Base-by-base conservation (phyloP, 2,797 vertebrate genomes). In the Dromococcyx pavoninus region DNA sequence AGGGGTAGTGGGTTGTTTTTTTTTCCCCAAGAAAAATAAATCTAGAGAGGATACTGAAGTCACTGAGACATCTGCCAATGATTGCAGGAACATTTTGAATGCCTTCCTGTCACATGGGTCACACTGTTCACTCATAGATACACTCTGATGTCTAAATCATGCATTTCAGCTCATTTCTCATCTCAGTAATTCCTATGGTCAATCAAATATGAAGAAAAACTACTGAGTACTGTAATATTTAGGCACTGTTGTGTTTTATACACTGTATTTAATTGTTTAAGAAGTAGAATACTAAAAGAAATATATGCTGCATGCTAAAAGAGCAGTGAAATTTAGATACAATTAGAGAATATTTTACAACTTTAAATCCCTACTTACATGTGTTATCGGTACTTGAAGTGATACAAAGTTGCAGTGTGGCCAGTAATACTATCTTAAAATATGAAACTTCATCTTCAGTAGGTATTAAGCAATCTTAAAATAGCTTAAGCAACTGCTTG, bases 381-480 rank as follows among this genome's bases (percentile, higher is more conserved):
- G 17, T 78, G 61, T 44, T 80, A 24, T 82, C 48, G 80, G 35
- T 33, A 79, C 21, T 1, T 44, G 32, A n/a, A 88, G 16, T 18
- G 32, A 35, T 14, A 56, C 11, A 1, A 1, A 71, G 12, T 48
- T 86, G 39, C 37, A 64, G 11, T 22, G 44, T 53, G 41, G 35
- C 44, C 25, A 32, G 57, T 57, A 83, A 88, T 5, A 33, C 16
- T 54, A 88, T 39, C 56, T 86, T 44, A 44, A 89, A 67, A 24
- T 23, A 53, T 4, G 53, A 65, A 86, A 83, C 33, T 88, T 64
- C 18, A 67, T 88, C 69, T 85, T 19, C 44, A 77, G 21, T 27
- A 88, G n/a, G 25, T 37, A 73, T 75, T 44, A 83, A 67, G 19
- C 46, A 82, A 79, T 37, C 64, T 93, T 48, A 90, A 94, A 93